These are phyloP conservation scores for Drosophila jambulina DNA, from an alignment of 1,140 invertebrate genomes.

Conservation along the genomic window DNA sequence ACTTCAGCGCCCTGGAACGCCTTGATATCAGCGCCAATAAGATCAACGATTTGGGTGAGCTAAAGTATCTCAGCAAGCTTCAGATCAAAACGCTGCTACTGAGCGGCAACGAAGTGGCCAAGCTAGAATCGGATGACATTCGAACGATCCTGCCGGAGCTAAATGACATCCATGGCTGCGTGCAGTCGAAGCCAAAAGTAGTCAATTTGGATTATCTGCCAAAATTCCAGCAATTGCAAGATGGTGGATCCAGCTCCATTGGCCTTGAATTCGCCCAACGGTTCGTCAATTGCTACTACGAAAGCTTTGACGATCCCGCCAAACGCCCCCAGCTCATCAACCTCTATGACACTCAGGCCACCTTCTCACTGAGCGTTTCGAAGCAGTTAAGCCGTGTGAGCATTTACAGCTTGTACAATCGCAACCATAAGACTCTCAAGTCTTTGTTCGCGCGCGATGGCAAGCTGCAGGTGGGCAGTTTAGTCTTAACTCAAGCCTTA, in stretches of 20 bases:
- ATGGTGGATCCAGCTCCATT: not conserved
- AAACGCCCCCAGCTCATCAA: constrained; percentile 14
- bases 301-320: constrained; percentile 24
- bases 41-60: constrained; percentile 26
- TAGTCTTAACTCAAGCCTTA: constrained; percentile 15
- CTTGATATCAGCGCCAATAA: constrained; percentile 49
- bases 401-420: constrained; percentile 40
- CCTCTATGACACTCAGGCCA: constrained; percentile 18
- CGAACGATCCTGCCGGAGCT: constrained; percentile 28
- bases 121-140: not conserved
- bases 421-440: constrained; percentile 12
- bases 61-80: constrained; percentile 14
- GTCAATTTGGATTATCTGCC: not conserved
- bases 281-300: constrained; percentile 17
- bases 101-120: constrained; percentile 32
- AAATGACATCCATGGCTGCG: constrained; percentile 9
- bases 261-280: constrained; percentile 1
- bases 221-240: not conserved
- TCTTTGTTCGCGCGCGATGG: constrained; percentile 17
- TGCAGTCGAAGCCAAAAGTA: not conserved
- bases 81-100: constrained; percentile 18
- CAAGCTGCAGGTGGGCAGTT: constrained; percentile 27
- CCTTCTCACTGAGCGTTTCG: constrained; percentile 37
- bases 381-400: not conserved
- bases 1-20: constrained; percentile 22